Percentiles rank a stretch among this genome's conserved stretches.
These are phyloP conservation scores for Nephrocerus scutellatus DNA, from an alignment of 2,888 invertebrate genomes.

Conservation along the genomic window DNA sequence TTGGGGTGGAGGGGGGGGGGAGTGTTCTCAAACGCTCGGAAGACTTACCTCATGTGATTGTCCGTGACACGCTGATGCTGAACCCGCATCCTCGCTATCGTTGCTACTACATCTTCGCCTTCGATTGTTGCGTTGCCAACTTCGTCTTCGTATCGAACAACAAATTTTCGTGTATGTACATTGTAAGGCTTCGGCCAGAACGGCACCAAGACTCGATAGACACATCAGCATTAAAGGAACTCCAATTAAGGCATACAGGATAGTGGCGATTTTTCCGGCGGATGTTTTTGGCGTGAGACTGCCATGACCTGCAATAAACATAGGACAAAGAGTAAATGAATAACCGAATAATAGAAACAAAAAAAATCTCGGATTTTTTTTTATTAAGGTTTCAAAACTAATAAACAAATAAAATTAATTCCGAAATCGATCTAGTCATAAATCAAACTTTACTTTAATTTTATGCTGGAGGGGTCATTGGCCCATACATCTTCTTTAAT, in stretches of 20 bases:
- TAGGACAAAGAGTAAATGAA: conserved; percentile 4
- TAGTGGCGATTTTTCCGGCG: conserved; percentile 75
- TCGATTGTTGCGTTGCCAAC: not conserved
- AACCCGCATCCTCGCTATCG: conserved; percentile 19
- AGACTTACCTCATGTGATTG: conserved; percentile 28
- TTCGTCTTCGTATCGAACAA: conserved; percentile 28
- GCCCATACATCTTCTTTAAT: too few relatives aligned
- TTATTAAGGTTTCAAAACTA: not conserved
- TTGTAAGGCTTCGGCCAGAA: conserved; percentile 70
- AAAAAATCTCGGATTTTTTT: conserved; percentile 12
- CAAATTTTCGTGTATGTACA: conserved; percentile 51
- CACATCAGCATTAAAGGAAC: conserved; percentile 82
- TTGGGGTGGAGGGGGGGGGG: too few relatives aligned
- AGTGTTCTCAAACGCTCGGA: too few relatives aligned
- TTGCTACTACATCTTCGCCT: conserved; percentile 10
- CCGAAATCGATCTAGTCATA: conserved; percentile 16
- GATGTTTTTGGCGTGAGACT: conserved; percentile 78
- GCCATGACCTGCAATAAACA: conserved; percentile 64
- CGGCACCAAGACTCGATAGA: conserved; percentile 73
- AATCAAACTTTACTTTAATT: conserved; percentile 15
- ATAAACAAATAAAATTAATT: conserved; percentile 3
- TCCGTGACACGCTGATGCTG: conserved; percentile 19
- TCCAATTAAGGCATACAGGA: conserved; percentile 79
- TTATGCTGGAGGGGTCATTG: too few relatives aligned
- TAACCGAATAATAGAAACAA: conserved; percentile 8